phyloP scores from a whole-genome alignment of 2,113 vertebrate genomes.

The Rhinogobius similis region DNA sequence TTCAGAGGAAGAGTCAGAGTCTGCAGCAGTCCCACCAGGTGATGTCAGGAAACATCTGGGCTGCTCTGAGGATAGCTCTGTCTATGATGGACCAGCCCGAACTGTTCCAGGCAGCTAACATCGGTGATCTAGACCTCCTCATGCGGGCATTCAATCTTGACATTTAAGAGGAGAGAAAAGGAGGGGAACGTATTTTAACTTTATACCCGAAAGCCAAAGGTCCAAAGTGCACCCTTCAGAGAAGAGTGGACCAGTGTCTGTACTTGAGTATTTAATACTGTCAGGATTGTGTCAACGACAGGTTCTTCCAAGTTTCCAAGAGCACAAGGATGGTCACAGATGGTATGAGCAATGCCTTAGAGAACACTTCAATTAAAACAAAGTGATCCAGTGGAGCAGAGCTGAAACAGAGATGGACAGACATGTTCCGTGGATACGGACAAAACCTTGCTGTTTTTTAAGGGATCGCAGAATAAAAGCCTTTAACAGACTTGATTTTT shows the following conservation, averaged over 20 bases:
- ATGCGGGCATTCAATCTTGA: conserved; percentile 95
- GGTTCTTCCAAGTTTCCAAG: conserved; percentile 65
- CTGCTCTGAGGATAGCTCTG: conserved; percentile 93
- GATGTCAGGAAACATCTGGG: conserved; percentile 97
- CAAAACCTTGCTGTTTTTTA: conserved; percentile 36
- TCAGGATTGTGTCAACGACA: conserved; percentile 37
- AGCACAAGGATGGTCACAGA: conserved; percentile 77
- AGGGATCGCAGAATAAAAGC: conserved; percentile 21
- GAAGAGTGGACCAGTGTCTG: conserved; percentile 17
- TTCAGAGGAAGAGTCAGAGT: conserved; percentile 95
- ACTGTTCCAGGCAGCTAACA: conserved; percentile 96
- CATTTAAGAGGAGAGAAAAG: conserved; percentile 71
- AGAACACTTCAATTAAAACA: conserved; percentile 74
- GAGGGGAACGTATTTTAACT: conserved; percentile 11
- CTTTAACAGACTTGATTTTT: conserved; percentile 42
- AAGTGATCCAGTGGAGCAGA: conserved; percentile 65
- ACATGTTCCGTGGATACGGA: conserved; percentile 16
- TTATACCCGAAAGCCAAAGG: conserved; percentile 61
- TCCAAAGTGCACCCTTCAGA: conserved; percentile 70
- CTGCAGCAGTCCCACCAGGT: conserved; percentile 91
- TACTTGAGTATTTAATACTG: conserved; percentile 37
- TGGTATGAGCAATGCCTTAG: conserved; percentile 79
- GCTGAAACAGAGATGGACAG: conserved; percentile 41
- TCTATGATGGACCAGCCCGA: conserved; percentile 98
- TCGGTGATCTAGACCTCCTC: conserved; percentile 94